Conservation (phyloP, 2,113 vertebrate species). For the Hippocampus abdominalis region DNA sequence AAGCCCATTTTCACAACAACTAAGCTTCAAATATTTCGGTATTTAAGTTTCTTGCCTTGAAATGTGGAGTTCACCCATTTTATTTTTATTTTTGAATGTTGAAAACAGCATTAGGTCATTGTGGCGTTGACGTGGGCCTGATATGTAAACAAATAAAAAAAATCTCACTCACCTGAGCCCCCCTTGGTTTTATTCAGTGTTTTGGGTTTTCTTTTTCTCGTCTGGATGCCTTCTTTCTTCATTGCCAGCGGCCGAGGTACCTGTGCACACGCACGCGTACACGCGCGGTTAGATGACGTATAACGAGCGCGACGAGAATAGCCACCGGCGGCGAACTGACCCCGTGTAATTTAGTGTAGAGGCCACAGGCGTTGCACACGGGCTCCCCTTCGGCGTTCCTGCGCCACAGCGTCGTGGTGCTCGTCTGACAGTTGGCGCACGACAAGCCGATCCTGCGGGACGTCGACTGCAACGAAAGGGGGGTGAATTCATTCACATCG, state of each 20-base stretch:
- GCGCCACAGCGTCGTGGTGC: constrained; percentile 96
- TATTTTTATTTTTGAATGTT: no score
- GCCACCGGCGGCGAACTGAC: constrained; percentile 62
- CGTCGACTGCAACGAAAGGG: constrained; percentile 76
- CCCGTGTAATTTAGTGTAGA: constrained; percentile 97
- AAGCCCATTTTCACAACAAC: no score
- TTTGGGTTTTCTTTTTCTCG: constrained; percentile 98
- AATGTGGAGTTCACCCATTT: no score
- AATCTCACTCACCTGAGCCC: constrained; percentile 81
- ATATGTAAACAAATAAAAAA: not conserved
- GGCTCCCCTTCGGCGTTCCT: constrained; percentile 96
- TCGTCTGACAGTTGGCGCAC: constrained; percentile 97
- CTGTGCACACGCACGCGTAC: constrained; percentile 59
- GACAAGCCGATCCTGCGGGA: constrained; percentile 91
- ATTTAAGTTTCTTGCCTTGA: no score
- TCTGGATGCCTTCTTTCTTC: constrained; percentile 99
- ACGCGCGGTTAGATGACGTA: no score
- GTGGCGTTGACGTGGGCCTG: not conserved
- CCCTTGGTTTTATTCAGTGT: constrained; percentile 91
- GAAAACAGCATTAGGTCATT: no score
- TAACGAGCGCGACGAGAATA: no score
- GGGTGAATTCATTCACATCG: not conserved
- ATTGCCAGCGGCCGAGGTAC: constrained; percentile 96
- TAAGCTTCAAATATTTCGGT: no score
- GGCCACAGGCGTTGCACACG: constrained; percentile 95